A percentile compares a stretch with the other conserved stretches of the same genome.
Conservation (phyloP, 2,113 vertebrate genomes). For the Toxotes jaculatrix region DNA sequence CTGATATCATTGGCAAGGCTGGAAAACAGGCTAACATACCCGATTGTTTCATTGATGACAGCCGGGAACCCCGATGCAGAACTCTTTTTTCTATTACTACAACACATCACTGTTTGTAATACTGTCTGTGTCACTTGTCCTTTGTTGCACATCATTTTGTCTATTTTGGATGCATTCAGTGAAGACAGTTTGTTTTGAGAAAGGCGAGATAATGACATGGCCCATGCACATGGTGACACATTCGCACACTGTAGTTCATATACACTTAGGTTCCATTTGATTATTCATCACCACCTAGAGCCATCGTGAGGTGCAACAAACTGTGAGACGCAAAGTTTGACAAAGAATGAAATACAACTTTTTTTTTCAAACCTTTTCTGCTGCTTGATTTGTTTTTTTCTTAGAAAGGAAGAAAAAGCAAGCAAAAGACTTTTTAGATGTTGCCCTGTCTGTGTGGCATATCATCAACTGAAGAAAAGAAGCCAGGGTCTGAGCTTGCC, state of each 20-base stretch:
- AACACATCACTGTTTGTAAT: not conserved
- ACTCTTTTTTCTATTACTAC: not conserved
- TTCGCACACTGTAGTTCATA: not conserved
- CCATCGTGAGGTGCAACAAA: not conserved
- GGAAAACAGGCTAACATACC: not conserved
- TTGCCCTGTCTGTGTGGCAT: not conserved
- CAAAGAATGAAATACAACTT: not conserved
- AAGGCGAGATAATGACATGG: not conserved
- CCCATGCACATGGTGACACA: not conserved
- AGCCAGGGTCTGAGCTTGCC: not conserved
- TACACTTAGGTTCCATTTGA: not conserved
- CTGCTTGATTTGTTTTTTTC: not conserved
- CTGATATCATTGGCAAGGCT: not conserved
- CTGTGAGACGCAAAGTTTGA: not conserved
- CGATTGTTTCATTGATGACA: not conserved
- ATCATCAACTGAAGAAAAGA: conserved; percentile 6
- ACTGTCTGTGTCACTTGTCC: not conserved
- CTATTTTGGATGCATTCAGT: not conserved
- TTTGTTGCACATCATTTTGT: not conserved
- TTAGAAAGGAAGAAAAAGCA: no score
- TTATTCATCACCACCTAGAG: not conserved
- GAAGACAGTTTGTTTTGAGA: not conserved
- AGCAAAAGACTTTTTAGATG: not conserved
- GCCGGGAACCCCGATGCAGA: not conserved
- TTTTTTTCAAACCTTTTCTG: not conserved